These are phyloP conservation scores for Cremastobaeus sp. DNA, from an alignment of 2,888 invertebrate genomes.

Conservation along the genomic window DNA sequence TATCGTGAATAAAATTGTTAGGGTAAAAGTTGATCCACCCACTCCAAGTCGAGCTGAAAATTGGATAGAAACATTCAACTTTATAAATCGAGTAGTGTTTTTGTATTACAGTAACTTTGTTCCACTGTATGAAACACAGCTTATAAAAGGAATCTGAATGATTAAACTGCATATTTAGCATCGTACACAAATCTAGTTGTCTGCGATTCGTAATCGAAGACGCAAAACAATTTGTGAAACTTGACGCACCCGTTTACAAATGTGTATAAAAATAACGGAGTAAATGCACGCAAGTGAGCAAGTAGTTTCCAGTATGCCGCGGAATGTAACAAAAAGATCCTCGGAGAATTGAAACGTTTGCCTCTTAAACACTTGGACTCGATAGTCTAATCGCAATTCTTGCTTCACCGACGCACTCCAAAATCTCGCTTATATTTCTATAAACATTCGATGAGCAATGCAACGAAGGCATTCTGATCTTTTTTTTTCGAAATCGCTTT, in stretches of 20 bases:
- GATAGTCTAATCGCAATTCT: not conserved
- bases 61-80: too few species aligned
- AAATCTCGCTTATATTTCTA: slow-evolving; percentile 11
- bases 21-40: too few species aligned
- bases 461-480: slow-evolving; percentile 12
- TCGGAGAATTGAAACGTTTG: not conserved
- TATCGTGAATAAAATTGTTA: too few species aligned
- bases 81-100: too few species aligned
- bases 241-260: slow-evolving; percentile 20
- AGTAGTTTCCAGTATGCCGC: slow-evolving; percentile 9
- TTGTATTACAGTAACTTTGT: too few species aligned
- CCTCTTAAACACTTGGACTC: not conserved
- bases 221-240: slow-evolving; percentile 15
- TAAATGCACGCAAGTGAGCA: slow-evolving; percentile 48
- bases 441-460: slow-evolving; percentile 38
- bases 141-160: too few species aligned
- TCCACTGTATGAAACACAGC: too few species aligned
- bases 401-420: slow-evolving; percentile 12
- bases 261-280: slow-evolving; percentile 44
- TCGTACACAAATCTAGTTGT: not conserved
- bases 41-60: too few species aligned
- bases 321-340: not conserved
- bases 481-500: slow-evolving; percentile 12
- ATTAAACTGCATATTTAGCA: not conserved
- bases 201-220: not conserved